phyloP scores from a whole-genome alignment of 2,797 vertebrate genomes.

The Gymnothorax reevesii region DNA sequence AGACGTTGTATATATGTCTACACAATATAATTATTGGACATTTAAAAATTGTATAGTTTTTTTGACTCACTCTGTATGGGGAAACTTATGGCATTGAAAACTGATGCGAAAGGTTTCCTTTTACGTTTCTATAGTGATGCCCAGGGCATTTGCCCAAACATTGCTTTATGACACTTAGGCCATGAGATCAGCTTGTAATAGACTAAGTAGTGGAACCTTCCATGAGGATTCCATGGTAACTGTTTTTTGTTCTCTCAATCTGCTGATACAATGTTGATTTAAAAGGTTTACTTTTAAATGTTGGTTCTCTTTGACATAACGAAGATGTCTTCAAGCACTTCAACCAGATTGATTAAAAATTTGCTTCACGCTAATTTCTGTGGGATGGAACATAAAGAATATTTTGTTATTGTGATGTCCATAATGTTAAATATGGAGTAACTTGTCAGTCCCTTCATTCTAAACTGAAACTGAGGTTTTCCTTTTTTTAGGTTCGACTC shows the following conservation, averaged over 20 bases:
- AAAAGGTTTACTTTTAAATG: too few relatives aligned
- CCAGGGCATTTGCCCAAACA: too few relatives aligned
- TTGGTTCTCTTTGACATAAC: slow-evolving; percentile 19
- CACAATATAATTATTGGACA: too few relatives aligned
- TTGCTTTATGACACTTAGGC: too few relatives aligned
- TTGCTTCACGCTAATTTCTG: slow-evolving; percentile 16
- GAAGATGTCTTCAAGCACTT: slow-evolving; percentile 39
- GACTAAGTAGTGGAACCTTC: background rate
- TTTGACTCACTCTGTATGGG: too few relatives aligned
- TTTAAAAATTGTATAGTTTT: too few relatives aligned
- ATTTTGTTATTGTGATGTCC: slow-evolving; percentile 25
- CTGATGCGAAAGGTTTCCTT: too few relatives aligned
- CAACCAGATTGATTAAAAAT: slow-evolving; percentile 26
- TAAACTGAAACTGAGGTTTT: slow-evolving; percentile 24
- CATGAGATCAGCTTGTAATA: too few relatives aligned
- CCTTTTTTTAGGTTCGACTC: slow-evolving; percentile 84
- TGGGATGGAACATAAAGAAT: slow-evolving; percentile 19
- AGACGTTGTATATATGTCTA: too few relatives aligned
- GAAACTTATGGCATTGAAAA: too few relatives aligned
- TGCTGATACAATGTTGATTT: slow-evolving; percentile 19
- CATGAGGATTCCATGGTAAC: background rate
- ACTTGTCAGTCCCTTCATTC: background rate
- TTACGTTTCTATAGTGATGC: too few relatives aligned
- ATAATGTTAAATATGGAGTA: slow-evolving; percentile 23
- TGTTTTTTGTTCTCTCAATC: slow-evolving; percentile 12